Conservation (phyloP, 2,113 vertebrate species). For the Syrrhaptes paradoxus region DNA sequence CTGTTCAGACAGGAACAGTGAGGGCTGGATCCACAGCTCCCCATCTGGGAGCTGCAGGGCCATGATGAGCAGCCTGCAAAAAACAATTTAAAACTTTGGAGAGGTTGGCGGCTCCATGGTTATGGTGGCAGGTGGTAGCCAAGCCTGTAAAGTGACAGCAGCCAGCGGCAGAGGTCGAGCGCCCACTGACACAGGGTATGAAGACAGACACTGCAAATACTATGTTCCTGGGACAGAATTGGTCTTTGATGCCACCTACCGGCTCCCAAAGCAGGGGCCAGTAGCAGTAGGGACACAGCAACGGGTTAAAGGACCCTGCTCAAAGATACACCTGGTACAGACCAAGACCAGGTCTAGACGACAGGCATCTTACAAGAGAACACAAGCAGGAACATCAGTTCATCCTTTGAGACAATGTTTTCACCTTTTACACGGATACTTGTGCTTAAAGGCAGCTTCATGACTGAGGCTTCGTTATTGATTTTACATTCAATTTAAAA, state of each 20-base stretch:
- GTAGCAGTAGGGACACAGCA: not conserved
- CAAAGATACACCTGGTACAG: not conserved
- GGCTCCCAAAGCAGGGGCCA: not conserved
- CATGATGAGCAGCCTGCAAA: not conserved
- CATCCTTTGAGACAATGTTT: conserved; percentile 8
- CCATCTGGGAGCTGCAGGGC: not conserved
- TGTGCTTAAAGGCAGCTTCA: conserved; percentile 7
- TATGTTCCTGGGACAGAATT: not conserved
- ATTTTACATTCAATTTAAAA: conserved; percentile 54
- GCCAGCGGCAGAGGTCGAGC: not conserved
- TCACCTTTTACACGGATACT: not conserved
- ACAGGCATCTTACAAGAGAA: not conserved
- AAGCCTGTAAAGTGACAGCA: not conserved
- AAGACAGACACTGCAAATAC: rapidly evolving
- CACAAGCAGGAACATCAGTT: not conserved
- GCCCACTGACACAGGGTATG: rapidly evolving
- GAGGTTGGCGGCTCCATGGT: not conserved
- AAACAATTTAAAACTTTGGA: not conserved
- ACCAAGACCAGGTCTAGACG: not conserved
- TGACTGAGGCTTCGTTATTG: conserved; percentile 6
- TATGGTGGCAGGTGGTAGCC: not conserved
- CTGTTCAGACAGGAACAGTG: not conserved
- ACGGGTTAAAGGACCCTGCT: not conserved
- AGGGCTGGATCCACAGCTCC: not conserved
- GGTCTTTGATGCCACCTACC: conserved; percentile 45